Conservation (phyloP, 2,888 invertebrate species). For the Cerastis rubricosa region DNA sequence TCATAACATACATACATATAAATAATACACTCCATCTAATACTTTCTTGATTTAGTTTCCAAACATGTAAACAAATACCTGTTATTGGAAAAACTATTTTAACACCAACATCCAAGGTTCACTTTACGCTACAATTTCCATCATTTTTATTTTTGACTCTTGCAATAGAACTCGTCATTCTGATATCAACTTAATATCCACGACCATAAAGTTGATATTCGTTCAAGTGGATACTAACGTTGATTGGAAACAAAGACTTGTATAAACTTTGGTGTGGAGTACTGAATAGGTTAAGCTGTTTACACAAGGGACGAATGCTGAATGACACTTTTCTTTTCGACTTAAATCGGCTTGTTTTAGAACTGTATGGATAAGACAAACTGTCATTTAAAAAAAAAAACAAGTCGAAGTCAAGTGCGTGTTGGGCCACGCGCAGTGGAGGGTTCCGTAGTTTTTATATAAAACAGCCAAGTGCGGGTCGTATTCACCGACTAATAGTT, state of each 20-base stretch:
- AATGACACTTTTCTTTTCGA: not conserved
- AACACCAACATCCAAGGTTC: not conserved
- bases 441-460: too few species aligned
- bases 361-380: not conserved
- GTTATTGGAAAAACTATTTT: not conserved
- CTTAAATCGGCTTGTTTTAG: not conserved
- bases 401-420: too few species aligned
- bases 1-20: conserved; percentile 13
- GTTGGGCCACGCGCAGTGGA: too few species aligned
- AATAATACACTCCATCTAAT: conserved; percentile 4
- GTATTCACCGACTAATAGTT: too few species aligned
- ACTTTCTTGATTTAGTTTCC: not conserved
- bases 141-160: not conserved
- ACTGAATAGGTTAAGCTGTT: conserved; percentile 22
- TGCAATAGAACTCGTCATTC: not conserved
- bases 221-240: not conserved
- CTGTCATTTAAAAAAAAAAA: not conserved
- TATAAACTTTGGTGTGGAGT: not conserved
- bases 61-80: not conserved
- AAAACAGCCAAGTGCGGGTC: too few species aligned
- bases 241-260: not conserved
- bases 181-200: not conserved
- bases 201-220: not conserved
- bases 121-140: not conserved
- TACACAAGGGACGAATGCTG: conserved; percentile 14